Evolutionary conservation across 1,140 invertebrate species (phyloP), one percentile per base, ranked within the genome.

Genomic region (Thalassaphorura encarpata): DNA sequence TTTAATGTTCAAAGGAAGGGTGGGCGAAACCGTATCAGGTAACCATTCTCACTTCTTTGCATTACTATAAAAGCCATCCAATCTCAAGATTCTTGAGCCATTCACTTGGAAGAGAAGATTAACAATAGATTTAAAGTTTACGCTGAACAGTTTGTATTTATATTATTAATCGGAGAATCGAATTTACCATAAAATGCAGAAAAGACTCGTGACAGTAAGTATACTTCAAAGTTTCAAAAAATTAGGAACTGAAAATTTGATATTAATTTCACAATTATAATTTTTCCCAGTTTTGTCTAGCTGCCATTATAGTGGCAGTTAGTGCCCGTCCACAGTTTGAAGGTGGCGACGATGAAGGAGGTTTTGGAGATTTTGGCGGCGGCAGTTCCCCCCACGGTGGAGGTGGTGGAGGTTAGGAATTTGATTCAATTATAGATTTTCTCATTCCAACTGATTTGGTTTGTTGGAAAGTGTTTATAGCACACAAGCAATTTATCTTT

Each of bases 281-380:
- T 51, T 54, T 33, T 42, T 28, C 42, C 3, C 26, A 59, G 61
- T 48, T 59, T 33, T 62, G 61, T 23, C 15, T 62, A 3, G 54
- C 58, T 2, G 54, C 54, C 13, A 23, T 46, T 2, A 48, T 60
- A 11, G 54, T 41, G 1, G 54, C 46, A 16, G 54, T 29, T 19
- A 31, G 47, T 21, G 57, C 57, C 18, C 24, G 51, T 2, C 61
- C 61, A n/a, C 61, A 63, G 28, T 59, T 49, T 29, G 56, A 45
- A 19, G 61, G 54, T 2, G 61, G 47, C 3, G 61, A 31, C 24
- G 61, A 50, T 45, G 60, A 54, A 36, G 50, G 48, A 33, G 51
- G 51, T 11, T 56, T 52, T 6, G 57, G 45, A 28, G 57, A 47
- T 21, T 40, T 40, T 16, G 43, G 36, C 11, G 57, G 57, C 28